Evolutionary conservation across 2,113 vertebrate genomes (phyloP).

Genomic region (Charina bottae): DNA sequence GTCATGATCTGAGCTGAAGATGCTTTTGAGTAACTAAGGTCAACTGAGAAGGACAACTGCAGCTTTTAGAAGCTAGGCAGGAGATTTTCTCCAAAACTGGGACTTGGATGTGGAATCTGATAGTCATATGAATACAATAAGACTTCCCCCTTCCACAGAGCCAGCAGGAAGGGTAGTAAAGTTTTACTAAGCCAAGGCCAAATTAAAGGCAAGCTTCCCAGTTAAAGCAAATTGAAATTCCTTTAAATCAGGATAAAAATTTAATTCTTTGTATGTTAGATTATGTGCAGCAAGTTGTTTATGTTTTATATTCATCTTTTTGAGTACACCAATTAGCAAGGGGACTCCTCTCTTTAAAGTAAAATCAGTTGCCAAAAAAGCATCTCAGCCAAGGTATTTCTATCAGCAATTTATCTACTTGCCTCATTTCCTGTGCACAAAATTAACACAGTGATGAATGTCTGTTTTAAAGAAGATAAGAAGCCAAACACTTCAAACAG

Average conservation of each 20-base stretch:
- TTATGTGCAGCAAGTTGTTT: neutral
- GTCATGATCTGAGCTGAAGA: neutral
- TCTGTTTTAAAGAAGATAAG: neutral
- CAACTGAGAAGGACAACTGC: neutral
- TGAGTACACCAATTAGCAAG: neutral
- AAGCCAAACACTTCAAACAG: neutral
- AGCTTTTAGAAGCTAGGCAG: neutral
- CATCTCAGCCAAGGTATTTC: neutral
- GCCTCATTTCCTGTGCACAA: neutral
- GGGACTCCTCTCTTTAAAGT: conserved; percentile 4
- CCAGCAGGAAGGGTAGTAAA: neutral
- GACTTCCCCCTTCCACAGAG: neutral
- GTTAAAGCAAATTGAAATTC: neutral
- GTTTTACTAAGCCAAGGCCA: neutral
- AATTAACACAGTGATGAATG: neutral
- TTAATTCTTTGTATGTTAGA: neutral
- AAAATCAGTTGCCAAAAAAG: neutral
- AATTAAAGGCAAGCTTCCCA: neutral
- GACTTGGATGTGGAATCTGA: neutral
- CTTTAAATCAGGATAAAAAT: neutral
- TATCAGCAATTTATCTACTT: neutral
- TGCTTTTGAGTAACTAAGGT: neutral
- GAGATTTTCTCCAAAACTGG: neutral
- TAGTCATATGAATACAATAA: neutral
- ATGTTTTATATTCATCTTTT: neutral